Conservation (phyloP, 2,113 vertebrate genomes). For the Gambusia holbrooki region DNA sequence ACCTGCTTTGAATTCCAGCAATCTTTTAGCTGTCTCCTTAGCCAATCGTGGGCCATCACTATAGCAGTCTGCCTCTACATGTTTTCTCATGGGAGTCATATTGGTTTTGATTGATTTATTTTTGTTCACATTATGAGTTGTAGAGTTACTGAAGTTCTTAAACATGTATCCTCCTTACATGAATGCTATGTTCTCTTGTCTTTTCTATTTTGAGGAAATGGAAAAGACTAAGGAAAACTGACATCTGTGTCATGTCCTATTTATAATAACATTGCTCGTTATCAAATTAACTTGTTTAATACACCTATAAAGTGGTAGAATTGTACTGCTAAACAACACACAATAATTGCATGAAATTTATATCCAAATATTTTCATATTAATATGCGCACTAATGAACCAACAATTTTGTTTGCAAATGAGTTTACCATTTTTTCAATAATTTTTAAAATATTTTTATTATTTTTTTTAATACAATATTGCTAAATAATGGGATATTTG, state of each 20-base stretch:
- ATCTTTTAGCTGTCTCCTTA: slow-evolving; percentile 40
- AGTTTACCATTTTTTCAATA: background rate
- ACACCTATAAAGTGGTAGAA: background rate
- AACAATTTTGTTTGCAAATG: too few relatives aligned
- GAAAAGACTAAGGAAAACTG: background rate
- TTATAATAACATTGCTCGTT: background rate
- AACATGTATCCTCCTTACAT: background rate
- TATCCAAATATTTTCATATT: background rate
- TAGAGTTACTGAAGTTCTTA: background rate
- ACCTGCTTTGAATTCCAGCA: slow-evolving; percentile 40
- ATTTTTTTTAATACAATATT: background rate
- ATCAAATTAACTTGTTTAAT: background rate
- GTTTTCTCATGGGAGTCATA: background rate
- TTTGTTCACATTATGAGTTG: background rate
- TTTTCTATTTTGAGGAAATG: background rate
- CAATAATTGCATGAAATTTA: background rate
- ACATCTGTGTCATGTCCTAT: background rate
- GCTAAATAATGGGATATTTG: background rate
- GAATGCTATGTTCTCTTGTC: background rate
- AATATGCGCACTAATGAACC: background rate
- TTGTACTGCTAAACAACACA: background rate
- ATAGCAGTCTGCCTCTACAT: slow-evolving; percentile 22
- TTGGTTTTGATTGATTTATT: too few relatives aligned
- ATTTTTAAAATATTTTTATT: background rate
- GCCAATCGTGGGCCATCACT: slow-evolving; percentile 29